Conservation (phyloP, 2,888 invertebrate genomes). For the Minunthozetes semirufus region DNA sequence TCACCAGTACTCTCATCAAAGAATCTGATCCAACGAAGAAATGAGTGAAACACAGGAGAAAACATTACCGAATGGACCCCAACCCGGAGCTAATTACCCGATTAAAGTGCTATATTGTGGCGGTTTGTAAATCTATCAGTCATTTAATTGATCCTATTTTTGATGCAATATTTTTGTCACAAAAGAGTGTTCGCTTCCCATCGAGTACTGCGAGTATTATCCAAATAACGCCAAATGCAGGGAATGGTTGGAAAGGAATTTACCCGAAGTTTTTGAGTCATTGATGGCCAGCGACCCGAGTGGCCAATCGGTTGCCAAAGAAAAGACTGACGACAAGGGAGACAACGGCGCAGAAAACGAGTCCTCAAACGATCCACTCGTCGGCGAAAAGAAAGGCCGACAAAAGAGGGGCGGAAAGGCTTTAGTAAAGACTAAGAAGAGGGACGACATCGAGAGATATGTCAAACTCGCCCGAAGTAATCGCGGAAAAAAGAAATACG, state of each 20-base stretch:
- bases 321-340: not conserved
- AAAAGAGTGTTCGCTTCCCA: conserved; percentile 42
- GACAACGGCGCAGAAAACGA: conserved; percentile 38
- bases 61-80: conserved; percentile 51
- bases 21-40: too few relatives aligned
- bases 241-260: conserved; percentile 87
- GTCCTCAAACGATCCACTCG: conserved; percentile 50
- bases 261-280: conserved; percentile 79
- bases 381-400: conserved; percentile 84
- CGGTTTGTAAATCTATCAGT: conserved; percentile 42
- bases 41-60: not conserved
- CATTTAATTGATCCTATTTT: not conserved
- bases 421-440: conserved; percentile 88
- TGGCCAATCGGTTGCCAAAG: not conserved
- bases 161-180: conserved; percentile 34
- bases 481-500: conserved; percentile 96
- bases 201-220: conserved; percentile 92
- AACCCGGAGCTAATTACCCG: conserved; percentile 70
- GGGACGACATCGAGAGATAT: conserved; percentile 63
- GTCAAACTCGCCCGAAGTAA: conserved; percentile 80
- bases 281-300: conserved; percentile 13
- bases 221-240: conserved; percentile 96
- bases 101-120: conserved; percentile 80
- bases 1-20: too few relatives aligned
- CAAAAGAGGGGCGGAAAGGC: conserved; percentile 97